Conservation (phyloP, 1,140 invertebrate genomes). For the Augochlora pura region DNA sequence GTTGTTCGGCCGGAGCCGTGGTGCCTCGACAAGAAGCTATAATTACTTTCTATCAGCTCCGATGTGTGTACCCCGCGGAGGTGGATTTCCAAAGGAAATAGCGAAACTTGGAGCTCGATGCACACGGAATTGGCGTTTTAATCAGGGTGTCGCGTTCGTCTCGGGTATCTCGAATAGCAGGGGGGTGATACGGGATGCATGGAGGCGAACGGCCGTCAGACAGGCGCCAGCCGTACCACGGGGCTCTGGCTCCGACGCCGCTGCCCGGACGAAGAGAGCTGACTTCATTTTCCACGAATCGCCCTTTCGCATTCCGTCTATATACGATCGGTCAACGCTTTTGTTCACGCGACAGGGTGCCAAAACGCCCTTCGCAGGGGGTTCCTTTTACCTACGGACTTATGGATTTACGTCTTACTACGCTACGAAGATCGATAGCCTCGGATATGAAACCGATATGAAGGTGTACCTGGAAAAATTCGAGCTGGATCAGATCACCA, state of each 20-base stretch:
- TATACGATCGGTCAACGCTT: slow-evolving; percentile 55
- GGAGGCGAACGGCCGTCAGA: slow-evolving; percentile 60
- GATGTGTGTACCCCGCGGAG: slow-evolving; percentile 54
- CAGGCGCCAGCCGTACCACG: slow-evolving; percentile 67
- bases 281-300: slow-evolving; percentile 68
- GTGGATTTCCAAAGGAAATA: slow-evolving; percentile 37
- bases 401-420: slow-evolving; percentile 35
- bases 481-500: not conserved
- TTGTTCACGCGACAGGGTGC: slow-evolving; percentile 62
- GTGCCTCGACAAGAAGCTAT: slow-evolving; percentile 39
- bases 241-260: slow-evolving; percentile 52
- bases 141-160: slow-evolving; percentile 71
- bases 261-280: slow-evolving; percentile 54
- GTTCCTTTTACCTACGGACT: slow-evolving; percentile 15
- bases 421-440: slow-evolving; percentile 46
- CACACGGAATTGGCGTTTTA: slow-evolving; percentile 68
- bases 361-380: slow-evolving; percentile 49
- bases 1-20: not conserved
- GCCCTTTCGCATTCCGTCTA: slow-evolving; percentile 55
- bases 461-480: slow-evolving; percentile 1
- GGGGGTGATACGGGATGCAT: slow-evolving; percentile 38
- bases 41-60: slow-evolving; percentile 55
- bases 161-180: slow-evolving; percentile 57
- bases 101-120: slow-evolving; percentile 59
- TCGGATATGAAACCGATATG: slow-evolving; percentile 30